Evolutionary conservation across 2,888 invertebrate species (phyloP).

Genomic region (Hydrotaea cyrtoneurina): DNA sequence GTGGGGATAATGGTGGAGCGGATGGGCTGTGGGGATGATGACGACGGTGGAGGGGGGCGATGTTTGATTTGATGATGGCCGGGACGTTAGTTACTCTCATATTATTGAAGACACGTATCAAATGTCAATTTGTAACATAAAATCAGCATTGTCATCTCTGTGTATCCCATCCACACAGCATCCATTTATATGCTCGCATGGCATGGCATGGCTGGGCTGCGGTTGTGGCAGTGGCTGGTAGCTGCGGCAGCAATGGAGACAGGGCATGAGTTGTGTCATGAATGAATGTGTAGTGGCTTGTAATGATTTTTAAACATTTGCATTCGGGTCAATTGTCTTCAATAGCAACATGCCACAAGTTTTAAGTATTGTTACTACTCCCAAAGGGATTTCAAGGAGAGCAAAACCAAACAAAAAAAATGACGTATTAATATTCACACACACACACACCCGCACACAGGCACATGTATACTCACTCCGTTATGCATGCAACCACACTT

Average conservation of each 20-base stretch:
- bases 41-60: neutral
- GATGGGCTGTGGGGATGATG: neutral
- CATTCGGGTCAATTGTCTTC: slow-evolving; percentile 68
- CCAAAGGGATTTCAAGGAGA: slow-evolving; percentile 40
- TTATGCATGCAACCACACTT: too few species aligned
- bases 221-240: neutral
- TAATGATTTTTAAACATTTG: slow-evolving; percentile 66
- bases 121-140: slow-evolving; percentile 54
- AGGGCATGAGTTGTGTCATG: slow-evolving; percentile 16
- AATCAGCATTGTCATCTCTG: slow-evolving; percentile 49
- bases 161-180: slow-evolving; percentile 14
- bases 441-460: neutral
- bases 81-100: slow-evolving; percentile 16
- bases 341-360: slow-evolving; percentile 57
- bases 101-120: slow-evolving; percentile 46
- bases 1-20: neutral
- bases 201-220: slow-evolving; percentile 3
- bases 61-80: slow-evolving; percentile 23
- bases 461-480: neutral
- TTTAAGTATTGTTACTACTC: slow-evolving; percentile 50
- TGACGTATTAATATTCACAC: slow-evolving; percentile 23
- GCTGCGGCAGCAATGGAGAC: neutral
- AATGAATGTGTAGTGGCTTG: slow-evolving; percentile 54
- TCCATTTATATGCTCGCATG: slow-evolving; percentile 23
- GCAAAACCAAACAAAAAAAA: too few species aligned